Evolutionary conservation across 2,113 vertebrate genomes (phyloP), one percentile per base, ranked within the genome.

Genomic region (Platysteira castanea): DNA sequence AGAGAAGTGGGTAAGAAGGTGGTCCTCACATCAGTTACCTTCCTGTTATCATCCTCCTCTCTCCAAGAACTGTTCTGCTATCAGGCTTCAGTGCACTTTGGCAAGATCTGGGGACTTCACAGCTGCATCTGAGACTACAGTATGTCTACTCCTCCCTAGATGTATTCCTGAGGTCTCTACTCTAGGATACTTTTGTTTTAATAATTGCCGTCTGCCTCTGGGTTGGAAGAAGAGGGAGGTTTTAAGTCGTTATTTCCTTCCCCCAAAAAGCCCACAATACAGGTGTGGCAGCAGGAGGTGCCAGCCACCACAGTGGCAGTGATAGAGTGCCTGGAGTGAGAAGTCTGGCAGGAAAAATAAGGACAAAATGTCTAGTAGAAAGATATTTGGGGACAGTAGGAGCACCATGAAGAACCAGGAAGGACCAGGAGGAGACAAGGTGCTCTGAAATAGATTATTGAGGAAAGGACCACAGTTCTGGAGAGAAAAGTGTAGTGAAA

Each of bases 181-280:
- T 46, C 12, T 18, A 50, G 3, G 14, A 31, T n/a, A 11, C 37
- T 67, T 20, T 21, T 33, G 9, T 50, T 83, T 57, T 59, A 54
- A 44, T 65, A 73, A n/a, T 53, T 74, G 23, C 17, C 54, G 7
- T 8, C 6, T 91, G 17, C 17, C 42, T 65, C 35, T 75, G 41
- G 22, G 3, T 59, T 71, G 53, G 33, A 85, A 21, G 23, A 33
- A 70, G 15, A 70, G 9, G 9, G 8, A 1, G 7, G 75, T 7
- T 89, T 91, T 70, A 39, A 42, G 30, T 41, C 17, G 20, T 60
- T 52, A 59, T 80, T 52, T 7, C 9, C 70, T 67, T 65, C n/a
- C 10, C 13, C 1, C 0, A 21, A 47, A 42, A 26, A 37, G 0
- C 0, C 0, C 15, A 53, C 2, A 7, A 50, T 49, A 35, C 12